Conservation (phyloP, 2,888 invertebrate genomes). For the Glaucopsyche alexis region DNA sequence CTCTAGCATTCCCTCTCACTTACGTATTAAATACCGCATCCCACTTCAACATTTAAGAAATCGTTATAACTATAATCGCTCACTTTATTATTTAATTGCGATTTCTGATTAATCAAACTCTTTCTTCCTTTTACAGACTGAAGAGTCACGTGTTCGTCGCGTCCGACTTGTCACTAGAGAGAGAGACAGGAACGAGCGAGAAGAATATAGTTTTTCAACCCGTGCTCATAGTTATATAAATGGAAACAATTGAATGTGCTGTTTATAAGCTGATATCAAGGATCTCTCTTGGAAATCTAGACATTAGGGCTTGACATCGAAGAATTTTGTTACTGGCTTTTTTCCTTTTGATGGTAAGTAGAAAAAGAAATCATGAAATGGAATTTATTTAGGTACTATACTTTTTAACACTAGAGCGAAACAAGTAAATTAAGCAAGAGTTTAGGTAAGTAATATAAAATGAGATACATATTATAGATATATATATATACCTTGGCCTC, state of each 20-base stretch:
- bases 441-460: too few relatives aligned
- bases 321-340: conserved; percentile 34
- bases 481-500: too few relatives aligned
- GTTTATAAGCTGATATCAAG: conserved; percentile 42
- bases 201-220: conserved; percentile 33
- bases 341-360: conserved; percentile 43
- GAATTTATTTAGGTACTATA: too few relatives aligned
- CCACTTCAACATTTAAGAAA: too few relatives aligned
- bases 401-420: too few relatives aligned
- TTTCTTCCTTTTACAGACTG: conserved; percentile 33
- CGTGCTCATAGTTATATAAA: conserved; percentile 38
- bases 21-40: too few relatives aligned
- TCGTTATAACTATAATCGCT: too few relatives aligned
- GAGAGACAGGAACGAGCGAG: conserved; percentile 34
- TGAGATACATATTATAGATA: too few relatives aligned
- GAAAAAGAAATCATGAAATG: not conserved
- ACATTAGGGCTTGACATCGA: conserved; percentile 39
- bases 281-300: conserved; percentile 36
- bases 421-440: too few relatives aligned
- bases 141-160: conserved; percentile 27
- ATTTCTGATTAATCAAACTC: not conserved
- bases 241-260: conserved; percentile 42
- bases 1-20: too few relatives aligned
- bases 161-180: conserved; percentile 39
- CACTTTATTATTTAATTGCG: too few relatives aligned